Evolutionary conservation across 2,113 vertebrate species (phyloP).

Genomic region (Pangasianodon hypophthalmus): DNA sequence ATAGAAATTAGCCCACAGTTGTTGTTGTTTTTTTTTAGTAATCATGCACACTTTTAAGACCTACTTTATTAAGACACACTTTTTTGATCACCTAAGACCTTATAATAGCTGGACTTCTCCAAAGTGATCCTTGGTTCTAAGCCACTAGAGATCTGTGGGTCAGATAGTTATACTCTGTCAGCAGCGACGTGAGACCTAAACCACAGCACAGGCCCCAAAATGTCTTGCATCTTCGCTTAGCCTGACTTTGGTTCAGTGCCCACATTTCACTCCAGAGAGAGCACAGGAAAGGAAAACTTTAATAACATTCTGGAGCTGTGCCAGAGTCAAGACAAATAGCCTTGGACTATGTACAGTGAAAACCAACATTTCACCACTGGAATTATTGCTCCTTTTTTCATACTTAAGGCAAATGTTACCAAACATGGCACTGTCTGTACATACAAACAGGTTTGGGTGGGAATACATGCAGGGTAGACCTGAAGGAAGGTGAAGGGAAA

Average conservation of each 20-base stretch:
- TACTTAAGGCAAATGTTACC: conserved; percentile 45
- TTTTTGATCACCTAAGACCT: conserved; percentile 15
- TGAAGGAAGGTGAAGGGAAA: not conserved
- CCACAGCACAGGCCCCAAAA: conserved; percentile 37
- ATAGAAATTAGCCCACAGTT: not conserved
- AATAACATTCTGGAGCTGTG: conserved; percentile 64
- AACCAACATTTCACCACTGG: conserved; percentile 50
- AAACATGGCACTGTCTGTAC: conserved; percentile 27
- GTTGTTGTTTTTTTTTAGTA: not conserved
- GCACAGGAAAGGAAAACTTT: conserved; percentile 61
- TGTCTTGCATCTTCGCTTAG: conserved; percentile 33
- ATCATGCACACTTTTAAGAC: not conserved
- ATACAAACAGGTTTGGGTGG: conserved; percentile 3
- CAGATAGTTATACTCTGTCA: conserved; percentile 28
- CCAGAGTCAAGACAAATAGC: conserved; percentile 66
- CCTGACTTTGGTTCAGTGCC: conserved; percentile 59
- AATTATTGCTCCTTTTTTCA: conserved; percentile 49
- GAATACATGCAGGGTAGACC: not conserved
- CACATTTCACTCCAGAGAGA: conserved; percentile 64
- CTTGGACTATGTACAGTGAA: conserved; percentile 55
- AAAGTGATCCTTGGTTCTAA: conserved; percentile 6
- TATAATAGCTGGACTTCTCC: conserved; percentile 1
- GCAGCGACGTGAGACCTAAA: conserved; percentile 21
- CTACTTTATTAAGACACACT: not conserved
- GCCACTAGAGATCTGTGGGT: conserved; percentile 8